These are phyloP conservation scores for Carposina sasakii DNA, from an alignment of 1,140 invertebrate species.

Conservation along the genomic window DNA sequence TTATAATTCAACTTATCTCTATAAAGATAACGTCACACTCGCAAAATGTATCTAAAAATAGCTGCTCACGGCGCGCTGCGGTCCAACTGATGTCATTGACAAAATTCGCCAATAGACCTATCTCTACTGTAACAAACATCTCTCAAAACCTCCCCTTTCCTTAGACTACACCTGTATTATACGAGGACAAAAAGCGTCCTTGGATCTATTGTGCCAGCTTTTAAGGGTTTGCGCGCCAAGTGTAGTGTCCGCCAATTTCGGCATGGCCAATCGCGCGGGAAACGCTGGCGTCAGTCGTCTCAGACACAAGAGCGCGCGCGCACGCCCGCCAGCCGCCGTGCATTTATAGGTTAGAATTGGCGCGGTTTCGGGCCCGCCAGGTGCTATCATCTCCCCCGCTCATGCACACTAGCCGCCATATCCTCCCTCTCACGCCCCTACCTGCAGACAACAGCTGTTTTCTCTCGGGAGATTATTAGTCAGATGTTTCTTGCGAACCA, in stretches of 20 bases:
- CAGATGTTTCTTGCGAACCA: slow-evolving; percentile 68
- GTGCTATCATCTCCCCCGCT: slow-evolving; percentile 51
- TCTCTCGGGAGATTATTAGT: slow-evolving; percentile 66
- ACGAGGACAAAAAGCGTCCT: slow-evolving; percentile 64
- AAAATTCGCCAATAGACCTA: slow-evolving; percentile 1
- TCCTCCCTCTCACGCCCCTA: slow-evolving; percentile 40
- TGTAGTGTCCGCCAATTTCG: slow-evolving; percentile 57
- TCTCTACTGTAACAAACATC: no score
- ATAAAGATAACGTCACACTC: no score
- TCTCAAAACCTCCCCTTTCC: no score
- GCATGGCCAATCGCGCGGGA: slow-evolving; percentile 58
- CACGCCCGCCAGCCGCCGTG: slow-evolving; percentile 37
- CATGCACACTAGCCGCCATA: slow-evolving; percentile 26
- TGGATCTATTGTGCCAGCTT: slow-evolving; percentile 46
- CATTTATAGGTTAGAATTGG: slow-evolving; percentile 68
- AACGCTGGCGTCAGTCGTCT: slow-evolving; percentile 59
- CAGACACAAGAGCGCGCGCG: slow-evolving; percentile 38
- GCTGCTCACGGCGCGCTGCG: no score
- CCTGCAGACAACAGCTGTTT: slow-evolving; percentile 65
- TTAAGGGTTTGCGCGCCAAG: slow-evolving; percentile 65
- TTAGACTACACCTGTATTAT: slow-evolving; percentile 58
- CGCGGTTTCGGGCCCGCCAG: slow-evolving; percentile 56
- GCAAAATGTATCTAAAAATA: no score
- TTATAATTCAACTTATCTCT: no score
- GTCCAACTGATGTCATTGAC: no score